phyloP scores from a whole-genome alignment of 2,113 vertebrate species.

The Myrmecobius fasciatus region DNA sequence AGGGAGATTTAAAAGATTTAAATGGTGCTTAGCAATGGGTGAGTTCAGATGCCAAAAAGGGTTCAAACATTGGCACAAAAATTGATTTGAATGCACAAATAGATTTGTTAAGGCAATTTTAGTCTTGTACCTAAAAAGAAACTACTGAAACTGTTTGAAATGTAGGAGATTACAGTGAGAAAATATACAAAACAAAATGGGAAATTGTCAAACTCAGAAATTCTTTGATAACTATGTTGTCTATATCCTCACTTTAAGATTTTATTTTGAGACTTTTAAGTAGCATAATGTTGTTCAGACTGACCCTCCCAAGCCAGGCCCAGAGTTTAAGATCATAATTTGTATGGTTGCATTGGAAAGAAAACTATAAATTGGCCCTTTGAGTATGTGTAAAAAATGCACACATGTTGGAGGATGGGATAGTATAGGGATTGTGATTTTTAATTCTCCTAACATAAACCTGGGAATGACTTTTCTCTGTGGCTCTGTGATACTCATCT shows the following conservation, averaged over 20 bases:
- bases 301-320: neutral
- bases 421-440: neutral
- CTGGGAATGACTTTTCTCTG: conserved; percentile 8
- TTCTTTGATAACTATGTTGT: conserved; percentile 2
- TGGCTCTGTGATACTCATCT: neutral
- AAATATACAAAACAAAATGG: neutral
- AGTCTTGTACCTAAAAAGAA: neutral
- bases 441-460: neutral
- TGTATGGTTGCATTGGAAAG: neutral
- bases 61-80: conserved; percentile 12
- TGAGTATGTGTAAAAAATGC: neutral
- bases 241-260: neutral
- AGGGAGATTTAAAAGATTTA: conserved; percentile 26
- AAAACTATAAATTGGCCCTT: neutral
- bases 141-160: conserved; percentile 1
- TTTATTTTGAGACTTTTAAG: neutral
- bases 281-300: neutral
- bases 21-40: neutral
- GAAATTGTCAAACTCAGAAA: neutral
- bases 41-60: conserved; percentile 24
- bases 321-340: conserved; percentile 14
- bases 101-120: neutral
- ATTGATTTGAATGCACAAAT: neutral
- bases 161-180: neutral
- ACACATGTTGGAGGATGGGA: neutral